Percentiles rank a stretch among this genome's conserved stretches.
Conservation (phyloP, 2,888 invertebrate genomes). For the Lordiphosa fenestrarum region DNA sequence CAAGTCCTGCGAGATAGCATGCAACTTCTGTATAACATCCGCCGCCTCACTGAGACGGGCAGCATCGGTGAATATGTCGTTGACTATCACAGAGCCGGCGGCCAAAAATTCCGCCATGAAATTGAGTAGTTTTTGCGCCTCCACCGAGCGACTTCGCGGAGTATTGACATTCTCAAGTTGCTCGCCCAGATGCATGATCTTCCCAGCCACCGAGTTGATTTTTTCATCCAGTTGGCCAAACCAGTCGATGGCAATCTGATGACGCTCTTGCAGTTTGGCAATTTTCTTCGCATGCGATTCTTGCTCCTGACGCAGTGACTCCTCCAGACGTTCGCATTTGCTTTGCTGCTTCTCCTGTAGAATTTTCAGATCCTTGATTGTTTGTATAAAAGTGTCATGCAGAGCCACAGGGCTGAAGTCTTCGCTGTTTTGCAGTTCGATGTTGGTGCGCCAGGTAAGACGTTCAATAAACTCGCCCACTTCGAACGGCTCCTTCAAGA, state of each 20-base stretch:
- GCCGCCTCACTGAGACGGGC: conserved; percentile 92
- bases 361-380: conserved; percentile 90
- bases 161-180: conserved; percentile 98
- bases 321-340: conserved; percentile 91
- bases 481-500: conserved; percentile 93
- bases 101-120: conserved; percentile 95
- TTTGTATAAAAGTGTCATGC: conserved; percentile 95
- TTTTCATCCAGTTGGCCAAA: conserved; percentile 96
- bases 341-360: conserved; percentile 92
- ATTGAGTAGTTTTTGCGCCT: conserved; percentile 95
- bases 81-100: conserved; percentile 88
- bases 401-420: conserved; percentile 92
- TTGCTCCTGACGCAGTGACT: conserved; percentile 92
- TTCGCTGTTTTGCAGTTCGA: conserved; percentile 84
- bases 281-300: conserved; percentile 90
- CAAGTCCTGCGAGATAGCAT: conserved; percentile 96
- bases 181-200: conserved; percentile 98
- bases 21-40: conserved; percentile 97
- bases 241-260: conserved; percentile 91
- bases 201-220: conserved; percentile 97
- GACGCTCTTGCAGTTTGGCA: conserved; percentile 90
- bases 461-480: conserved; percentile 98
- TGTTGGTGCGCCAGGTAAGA: conserved; percentile 95
- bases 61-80: conserved; percentile 92
- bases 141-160: conserved; percentile 95